Evolutionary conservation across 1,140 invertebrate species (phyloP).

Genomic region (Neoseiulus cucumeris): DNA sequence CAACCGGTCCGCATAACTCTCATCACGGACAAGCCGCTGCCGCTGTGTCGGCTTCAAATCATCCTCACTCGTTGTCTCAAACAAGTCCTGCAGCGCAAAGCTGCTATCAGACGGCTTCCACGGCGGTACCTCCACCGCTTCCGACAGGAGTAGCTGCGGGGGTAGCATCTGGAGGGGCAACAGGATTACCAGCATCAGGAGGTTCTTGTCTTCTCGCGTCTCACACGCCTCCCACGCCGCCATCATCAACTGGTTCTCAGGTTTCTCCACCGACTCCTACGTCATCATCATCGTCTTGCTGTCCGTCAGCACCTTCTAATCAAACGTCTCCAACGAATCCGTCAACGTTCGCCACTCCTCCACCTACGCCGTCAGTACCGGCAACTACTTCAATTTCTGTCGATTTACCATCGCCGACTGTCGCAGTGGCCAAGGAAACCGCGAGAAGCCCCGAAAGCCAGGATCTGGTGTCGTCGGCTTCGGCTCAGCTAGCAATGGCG

Average conservation of each 20-base stretch:
- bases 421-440: not conserved
- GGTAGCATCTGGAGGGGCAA: too few relatives aligned
- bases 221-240: not conserved
- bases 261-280: not conserved
- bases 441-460: not conserved
- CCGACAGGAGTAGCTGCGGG: too few relatives aligned
- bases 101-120: too few relatives aligned
- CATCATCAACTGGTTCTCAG: constrained; percentile 3
- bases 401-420: constrained; percentile 2
- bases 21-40: not conserved
- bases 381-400: not conserved
- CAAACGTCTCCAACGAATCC: not conserved
- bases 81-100: not conserved
- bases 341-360: constrained; percentile 1
- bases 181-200: too few relatives aligned
- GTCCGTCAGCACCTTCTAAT: not conserved
- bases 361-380: not conserved
- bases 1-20: not conserved
- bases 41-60: not conserved
- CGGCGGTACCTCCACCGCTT: too few relatives aligned
- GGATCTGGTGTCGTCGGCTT: not conserved
- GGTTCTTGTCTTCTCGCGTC: not conserved
- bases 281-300: not conserved
- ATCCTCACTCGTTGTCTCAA: not conserved
- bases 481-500: constrained; percentile 5